Percentiles rank a stretch among this genome's conserved stretches.
Conservation (phyloP, 1,140 invertebrate species). For the Bombyx mandarina region DNA sequence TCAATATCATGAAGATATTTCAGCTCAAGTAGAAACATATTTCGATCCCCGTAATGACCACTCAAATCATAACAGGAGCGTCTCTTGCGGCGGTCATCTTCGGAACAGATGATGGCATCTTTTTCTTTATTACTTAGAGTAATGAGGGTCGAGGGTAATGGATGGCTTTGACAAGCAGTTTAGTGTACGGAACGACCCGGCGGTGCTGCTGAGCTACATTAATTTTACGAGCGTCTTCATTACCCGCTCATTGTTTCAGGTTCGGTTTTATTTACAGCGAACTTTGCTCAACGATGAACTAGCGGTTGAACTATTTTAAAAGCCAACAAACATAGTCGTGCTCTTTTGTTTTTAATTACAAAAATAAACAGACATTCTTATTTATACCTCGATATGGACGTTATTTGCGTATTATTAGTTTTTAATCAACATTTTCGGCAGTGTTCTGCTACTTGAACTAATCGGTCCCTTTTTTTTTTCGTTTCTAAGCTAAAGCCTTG, state of each 20-base stretch:
- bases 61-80: conserved; percentile 8
- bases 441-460: too few species aligned
- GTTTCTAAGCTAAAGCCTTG: too few species aligned
- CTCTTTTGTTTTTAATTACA: too few species aligned
- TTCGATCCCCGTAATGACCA: not conserved
- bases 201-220: conserved; percentile 16
- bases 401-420: too few species aligned
- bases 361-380: too few species aligned
- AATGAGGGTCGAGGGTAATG: conserved; percentile 12
- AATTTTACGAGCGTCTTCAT: conserved; percentile 21
- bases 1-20: too few species aligned
- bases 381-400: too few species aligned
- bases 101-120: conserved; percentile 6
- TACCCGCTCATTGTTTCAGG: conserved; percentile 15
- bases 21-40: too few species aligned
- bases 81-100: conserved; percentile 3
- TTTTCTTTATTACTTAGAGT: conserved; percentile 9
- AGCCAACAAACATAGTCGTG: too few species aligned
- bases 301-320: not conserved
- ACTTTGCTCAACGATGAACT: too few species aligned
- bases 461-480: too few species aligned
- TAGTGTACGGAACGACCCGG: conserved; percentile 10
- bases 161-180: conserved; percentile 22
- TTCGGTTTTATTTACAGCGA: conserved; percentile 8
- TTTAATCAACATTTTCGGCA: too few species aligned